phyloP scores from a whole-genome alignment of 2,888 invertebrate genomes.

The Acleris sparsana region DNA sequence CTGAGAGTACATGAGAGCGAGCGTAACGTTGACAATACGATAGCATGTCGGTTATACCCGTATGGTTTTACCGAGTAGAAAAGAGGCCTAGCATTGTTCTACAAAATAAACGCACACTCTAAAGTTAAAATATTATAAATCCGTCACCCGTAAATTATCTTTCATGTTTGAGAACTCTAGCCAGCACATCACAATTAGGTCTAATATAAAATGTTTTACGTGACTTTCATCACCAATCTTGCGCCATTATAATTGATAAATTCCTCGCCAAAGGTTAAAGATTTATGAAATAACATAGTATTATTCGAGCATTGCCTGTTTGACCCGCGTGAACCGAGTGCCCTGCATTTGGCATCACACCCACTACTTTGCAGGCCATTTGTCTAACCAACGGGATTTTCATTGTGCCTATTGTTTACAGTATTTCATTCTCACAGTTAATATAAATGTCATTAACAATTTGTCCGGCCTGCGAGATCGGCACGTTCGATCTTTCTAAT shows the following conservation, averaged over 20 bases:
- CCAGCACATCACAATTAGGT: no score
- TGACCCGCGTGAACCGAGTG: constrained; percentile 27
- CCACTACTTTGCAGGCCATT: constrained; percentile 27
- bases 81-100: no score
- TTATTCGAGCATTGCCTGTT: constrained; percentile 30
- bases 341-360: constrained; percentile 33
- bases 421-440: constrained; percentile 32
- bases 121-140: no score
- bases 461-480: constrained; percentile 24
- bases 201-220: not conserved
- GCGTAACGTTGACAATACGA: no score
- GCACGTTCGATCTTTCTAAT: constrained; percentile 21
- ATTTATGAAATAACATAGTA: constrained; percentile 23
- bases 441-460: constrained; percentile 36
- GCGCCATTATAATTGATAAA: not conserved
- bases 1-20: no score
- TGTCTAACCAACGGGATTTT: constrained; percentile 31
- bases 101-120: no score
- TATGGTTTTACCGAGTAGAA: no score
- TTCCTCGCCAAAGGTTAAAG: constrained; percentile 19
- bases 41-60: no score
- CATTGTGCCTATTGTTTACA: constrained; percentile 35
- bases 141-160: no score
- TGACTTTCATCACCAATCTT: not conserved
- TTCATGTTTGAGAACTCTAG: no score